These are phyloP conservation scores for Chloropsis cyanopogon DNA, from an alignment of 2,113 vertebrate species.

Conservation along the genomic window DNA sequence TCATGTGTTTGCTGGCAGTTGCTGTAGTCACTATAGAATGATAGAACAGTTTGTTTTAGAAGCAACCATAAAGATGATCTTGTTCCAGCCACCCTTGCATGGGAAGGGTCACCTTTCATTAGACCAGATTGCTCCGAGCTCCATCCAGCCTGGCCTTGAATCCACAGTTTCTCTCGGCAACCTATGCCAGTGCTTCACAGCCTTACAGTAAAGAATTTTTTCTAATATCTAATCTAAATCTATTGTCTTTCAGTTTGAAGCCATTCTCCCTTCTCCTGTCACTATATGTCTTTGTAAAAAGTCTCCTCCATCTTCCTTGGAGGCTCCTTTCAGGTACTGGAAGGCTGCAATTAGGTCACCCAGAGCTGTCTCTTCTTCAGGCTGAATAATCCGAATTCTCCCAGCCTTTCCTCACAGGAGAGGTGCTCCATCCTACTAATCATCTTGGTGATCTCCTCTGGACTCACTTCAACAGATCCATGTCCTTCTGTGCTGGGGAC, in stretches of 20 bases:
- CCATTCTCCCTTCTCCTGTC: background rate
- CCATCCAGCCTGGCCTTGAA: background rate
- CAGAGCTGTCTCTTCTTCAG: background rate
- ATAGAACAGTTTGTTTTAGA: background rate
- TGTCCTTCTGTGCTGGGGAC: background rate
- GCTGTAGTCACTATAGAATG: background rate
- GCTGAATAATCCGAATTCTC: background rate
- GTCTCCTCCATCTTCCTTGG: background rate
- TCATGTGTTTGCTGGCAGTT: background rate
- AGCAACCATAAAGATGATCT: background rate
- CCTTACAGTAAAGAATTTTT: background rate
- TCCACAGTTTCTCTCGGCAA: background rate
- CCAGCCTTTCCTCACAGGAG: background rate
- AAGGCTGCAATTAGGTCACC: background rate
- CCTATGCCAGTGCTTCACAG: background rate
- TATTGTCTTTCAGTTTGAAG: background rate
- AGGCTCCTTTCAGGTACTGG: background rate
- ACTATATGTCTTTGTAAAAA: background rate
- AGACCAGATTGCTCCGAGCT: background rate
- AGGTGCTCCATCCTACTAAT: background rate
- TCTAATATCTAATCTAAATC: background rate
- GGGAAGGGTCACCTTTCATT: background rate
- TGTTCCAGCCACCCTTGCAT: background rate
- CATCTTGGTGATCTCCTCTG: background rate
- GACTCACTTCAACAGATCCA: background rate